Evolutionary conservation across 2,113 vertebrate species (phyloP).

Genomic region (Elanoides forficatus): DNA sequence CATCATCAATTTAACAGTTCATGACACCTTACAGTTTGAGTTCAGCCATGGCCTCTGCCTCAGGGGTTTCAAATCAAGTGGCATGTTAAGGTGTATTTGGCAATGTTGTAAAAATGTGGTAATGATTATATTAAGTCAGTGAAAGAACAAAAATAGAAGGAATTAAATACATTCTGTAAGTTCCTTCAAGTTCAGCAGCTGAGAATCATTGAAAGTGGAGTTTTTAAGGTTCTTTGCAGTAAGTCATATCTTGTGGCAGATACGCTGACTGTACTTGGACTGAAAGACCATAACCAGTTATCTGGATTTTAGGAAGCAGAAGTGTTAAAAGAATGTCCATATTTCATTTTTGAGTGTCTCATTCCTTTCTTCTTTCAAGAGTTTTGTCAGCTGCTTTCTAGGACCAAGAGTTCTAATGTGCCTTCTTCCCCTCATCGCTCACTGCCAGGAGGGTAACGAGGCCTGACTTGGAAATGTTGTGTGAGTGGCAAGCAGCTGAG

Average conservation of each 20-base stretch:
- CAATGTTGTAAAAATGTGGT: background rate
- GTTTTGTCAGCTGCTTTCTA: background rate
- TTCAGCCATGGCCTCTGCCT: background rate
- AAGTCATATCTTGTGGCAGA: background rate
- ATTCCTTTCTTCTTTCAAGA: background rate
- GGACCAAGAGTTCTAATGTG: background rate
- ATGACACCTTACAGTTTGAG: background rate
- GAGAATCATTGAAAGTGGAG: background rate
- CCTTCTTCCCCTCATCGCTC: background rate
- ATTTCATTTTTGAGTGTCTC: background rate
- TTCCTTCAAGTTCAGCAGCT: background rate
- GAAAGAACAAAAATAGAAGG: background rate
- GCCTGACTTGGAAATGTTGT: background rate
- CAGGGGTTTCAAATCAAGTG: background rate
- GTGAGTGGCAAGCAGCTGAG: slow-evolving; percentile 32
- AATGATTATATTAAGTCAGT: background rate
- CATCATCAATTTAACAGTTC: background rate
- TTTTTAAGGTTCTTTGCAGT: background rate
- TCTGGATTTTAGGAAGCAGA: background rate
- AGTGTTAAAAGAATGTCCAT: background rate
- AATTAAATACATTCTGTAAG: background rate
- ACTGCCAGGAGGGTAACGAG: slow-evolving; percentile 22
- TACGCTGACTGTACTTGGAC: too few species aligned
- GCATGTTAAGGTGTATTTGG: background rate
- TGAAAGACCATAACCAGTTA: background rate